Evolutionary conservation across 2,797 vertebrate species (phyloP).

Genomic region (Chiroxiphia lanceolata): DNA sequence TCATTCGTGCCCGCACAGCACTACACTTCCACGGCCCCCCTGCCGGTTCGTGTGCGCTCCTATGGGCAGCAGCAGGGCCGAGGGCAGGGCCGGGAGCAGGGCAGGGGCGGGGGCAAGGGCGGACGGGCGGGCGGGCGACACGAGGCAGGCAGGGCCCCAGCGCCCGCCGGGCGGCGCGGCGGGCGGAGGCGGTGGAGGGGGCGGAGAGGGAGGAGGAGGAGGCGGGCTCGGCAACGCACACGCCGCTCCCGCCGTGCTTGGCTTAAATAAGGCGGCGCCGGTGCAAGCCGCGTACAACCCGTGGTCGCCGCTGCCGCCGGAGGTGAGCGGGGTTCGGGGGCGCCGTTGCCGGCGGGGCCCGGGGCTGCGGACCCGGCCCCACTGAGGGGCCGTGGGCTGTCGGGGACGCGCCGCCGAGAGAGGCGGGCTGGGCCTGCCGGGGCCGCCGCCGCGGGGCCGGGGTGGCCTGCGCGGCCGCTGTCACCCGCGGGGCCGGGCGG

Average conservation of each 20-base stretch:
- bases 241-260: constrained; percentile 6
- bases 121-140: rapidly evolving
- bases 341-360: rapidly evolving
- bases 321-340: not conserved
- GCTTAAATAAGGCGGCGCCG: constrained; percentile 44
- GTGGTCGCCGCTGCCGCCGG: not conserved
- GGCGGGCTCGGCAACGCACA: not conserved
- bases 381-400: not conserved
- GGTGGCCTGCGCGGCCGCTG: not conserved
- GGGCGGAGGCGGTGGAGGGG: not conserved
- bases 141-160: no score
- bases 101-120: no score
- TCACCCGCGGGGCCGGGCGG: not conserved
- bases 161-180: not conserved
- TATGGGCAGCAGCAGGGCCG: rapidly evolving
- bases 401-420: not conserved
- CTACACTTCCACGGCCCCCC: rapidly evolving
- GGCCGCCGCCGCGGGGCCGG: not conserved
- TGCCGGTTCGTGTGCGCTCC: rapidly evolving
- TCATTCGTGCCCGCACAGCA: rapidly evolving
- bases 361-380: not conserved
- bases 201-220: not conserved
- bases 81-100: no score
- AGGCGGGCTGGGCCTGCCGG: not conserved
- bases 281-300: rapidly evolving